These are phyloP conservation scores for Ciconia maguari DNA, from an alignment of 2,113 vertebrate species.

Conservation along the genomic window DNA sequence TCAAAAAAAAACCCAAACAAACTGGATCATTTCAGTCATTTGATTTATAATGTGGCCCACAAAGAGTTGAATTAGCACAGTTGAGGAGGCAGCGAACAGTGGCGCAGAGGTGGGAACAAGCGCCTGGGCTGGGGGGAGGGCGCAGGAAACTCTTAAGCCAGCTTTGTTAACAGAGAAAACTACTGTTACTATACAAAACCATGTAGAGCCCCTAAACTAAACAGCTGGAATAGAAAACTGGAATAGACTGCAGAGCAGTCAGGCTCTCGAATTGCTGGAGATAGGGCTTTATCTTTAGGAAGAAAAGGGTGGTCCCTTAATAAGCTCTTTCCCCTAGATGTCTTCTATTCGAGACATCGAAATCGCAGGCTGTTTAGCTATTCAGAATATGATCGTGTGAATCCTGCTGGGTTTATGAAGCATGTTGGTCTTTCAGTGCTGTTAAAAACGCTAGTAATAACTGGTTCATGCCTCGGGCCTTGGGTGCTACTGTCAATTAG, in stretches of 20 bases:
- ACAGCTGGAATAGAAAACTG: not conserved
- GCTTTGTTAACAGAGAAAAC: not conserved
- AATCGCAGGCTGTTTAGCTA: constrained; percentile 5
- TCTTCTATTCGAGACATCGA: not conserved
- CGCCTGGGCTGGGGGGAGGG: not conserved
- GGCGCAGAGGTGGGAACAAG: not conserved
- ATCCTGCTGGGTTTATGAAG: constrained; percentile 42
- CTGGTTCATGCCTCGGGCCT: constrained; percentile 5
- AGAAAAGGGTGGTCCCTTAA: not conserved
- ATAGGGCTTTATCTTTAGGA: not conserved
- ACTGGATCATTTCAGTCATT: not conserved
- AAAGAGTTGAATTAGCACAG: not conserved
- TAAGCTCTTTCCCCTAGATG: not conserved
- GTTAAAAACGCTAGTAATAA: constrained; percentile 46
- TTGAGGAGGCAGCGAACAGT: not conserved
- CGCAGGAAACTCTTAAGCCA: not conserved
- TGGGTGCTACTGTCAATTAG: constrained; percentile 52
- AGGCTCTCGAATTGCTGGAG: not conserved
- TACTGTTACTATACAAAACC: not conserved
- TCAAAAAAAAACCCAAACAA: not conserved
- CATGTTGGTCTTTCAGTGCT: constrained; percentile 35
- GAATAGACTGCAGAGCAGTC: not conserved
- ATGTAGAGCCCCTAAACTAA: not conserved
- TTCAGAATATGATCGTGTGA: not conserved
- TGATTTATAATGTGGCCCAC: not conserved